These are phyloP conservation scores for Echiichthys vipera DNA, from an alignment of 2,797 vertebrate genomes.

Conservation along the genomic window DNA sequence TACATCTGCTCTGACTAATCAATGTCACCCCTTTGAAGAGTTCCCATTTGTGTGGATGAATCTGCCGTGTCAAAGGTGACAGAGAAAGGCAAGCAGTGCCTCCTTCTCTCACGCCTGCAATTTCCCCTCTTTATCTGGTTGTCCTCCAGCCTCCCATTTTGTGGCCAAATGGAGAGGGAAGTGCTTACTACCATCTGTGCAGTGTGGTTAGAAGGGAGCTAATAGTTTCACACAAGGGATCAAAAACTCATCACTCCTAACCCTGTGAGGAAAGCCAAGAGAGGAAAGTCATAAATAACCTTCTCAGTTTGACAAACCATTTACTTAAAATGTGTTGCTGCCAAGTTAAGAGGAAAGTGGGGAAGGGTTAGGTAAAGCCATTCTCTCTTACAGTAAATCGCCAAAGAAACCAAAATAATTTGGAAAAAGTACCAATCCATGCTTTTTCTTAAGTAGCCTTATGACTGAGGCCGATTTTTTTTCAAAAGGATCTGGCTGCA, in stretches of 20 bases:
- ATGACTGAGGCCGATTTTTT: constrained; percentile 28
- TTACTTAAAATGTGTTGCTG: constrained; percentile 51
- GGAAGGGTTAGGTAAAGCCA: constrained; percentile 3
- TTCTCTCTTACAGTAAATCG: constrained; percentile 24
- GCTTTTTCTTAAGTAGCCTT: constrained; percentile 21
- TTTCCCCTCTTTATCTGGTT: constrained; percentile 45
- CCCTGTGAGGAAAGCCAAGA: constrained; percentile 54
- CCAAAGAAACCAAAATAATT: constrained; percentile 8
- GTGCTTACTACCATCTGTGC: constrained; percentile 64
- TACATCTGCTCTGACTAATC: constrained; percentile 35
- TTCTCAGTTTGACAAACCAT: constrained; percentile 48
- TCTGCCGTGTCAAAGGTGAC: constrained; percentile 46
- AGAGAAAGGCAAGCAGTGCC: constrained; percentile 16
- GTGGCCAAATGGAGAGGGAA: constrained; percentile 70
- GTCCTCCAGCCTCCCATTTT: constrained; percentile 45
- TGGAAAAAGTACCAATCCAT: constrained; percentile 13
- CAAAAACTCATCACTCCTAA: constrained; percentile 71
- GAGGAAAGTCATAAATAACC: constrained; percentile 42
- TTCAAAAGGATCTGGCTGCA: too few relatives aligned
- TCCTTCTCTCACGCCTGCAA: constrained; percentile 25
- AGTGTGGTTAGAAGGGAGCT: constrained; percentile 45
- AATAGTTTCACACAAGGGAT: constrained; percentile 65
- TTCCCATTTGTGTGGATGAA: constrained; percentile 32
- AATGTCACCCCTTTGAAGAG: constrained; percentile 15
- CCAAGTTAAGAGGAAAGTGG: constrained; percentile 42